Base-by-base conservation (phyloP, 1,140 invertebrate species). In the Drosophila truncata region DNA sequence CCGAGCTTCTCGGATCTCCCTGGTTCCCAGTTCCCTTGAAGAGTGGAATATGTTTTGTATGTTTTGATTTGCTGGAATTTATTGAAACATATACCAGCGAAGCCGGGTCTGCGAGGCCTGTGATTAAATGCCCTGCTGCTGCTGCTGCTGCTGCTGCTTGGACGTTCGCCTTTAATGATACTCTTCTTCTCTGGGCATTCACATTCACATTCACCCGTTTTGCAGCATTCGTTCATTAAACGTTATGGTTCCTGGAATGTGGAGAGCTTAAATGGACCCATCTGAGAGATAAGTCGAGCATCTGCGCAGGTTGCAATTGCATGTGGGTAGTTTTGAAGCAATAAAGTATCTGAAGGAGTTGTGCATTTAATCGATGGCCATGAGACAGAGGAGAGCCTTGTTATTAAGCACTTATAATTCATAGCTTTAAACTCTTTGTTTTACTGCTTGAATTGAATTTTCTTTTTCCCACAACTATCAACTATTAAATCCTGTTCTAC, bases 61-160 rank as follows among this genome's bases (percentile, higher is more conserved):
- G 83, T 70, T 85, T 87, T 88, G 84, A 88, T 88, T 87, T 87
- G 77, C 72, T 83, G 83, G 84, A 87, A 87, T 81, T 90, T 88
- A 84, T 88, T 88, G 78, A 88, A 88, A 88, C 78, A 90, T 90
- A 90, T 84, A 70, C 69, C 72, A 77, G 58, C 49, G 29, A 57
- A 65, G 62, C 33, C 52, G 35, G 29, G 42, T 33, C 58, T 65
- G 35, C 47, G 18, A 54, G 50, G 64, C 72, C 80, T 74, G 84
- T 81, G 84, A 87, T 87, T 87, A 87, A 87, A 73, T 84, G 74
- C 57, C 50, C 58, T 55, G 75, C 67, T 83, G 73, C 65, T 64
- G 41, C 61, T 44, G 55, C 52, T n/a, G 14, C 23, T 31, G 11
- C 50, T 18, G 2, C 33, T 33, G 29, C 39, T 37, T 59, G 52